Base-by-base conservation (phyloP, 2,888 invertebrate species). In the Barypeithes pellucidus region DNA sequence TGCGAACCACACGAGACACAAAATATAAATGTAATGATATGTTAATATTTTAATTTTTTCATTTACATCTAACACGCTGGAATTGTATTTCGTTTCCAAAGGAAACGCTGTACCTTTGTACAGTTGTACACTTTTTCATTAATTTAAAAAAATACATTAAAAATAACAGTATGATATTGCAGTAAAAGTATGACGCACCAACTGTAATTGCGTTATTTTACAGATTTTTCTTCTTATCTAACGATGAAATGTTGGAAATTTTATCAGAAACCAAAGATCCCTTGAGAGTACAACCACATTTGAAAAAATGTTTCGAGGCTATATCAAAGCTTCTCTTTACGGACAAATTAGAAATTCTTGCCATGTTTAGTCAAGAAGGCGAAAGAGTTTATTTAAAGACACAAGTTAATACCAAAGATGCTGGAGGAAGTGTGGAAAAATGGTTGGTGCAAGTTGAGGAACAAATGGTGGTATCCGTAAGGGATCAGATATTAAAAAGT, bases 161-260 rank as follows among this genome's bases (percentile, higher is more conserved):
- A n/a, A n/a, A n/a, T n/a, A n/a, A n/a, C n/a, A n/a, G n/a, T n/a
- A n/a, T n/a, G n/a, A n/a, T n/a, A n/a, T n/a, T n/a, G n/a, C n/a
- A n/a, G n/a, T n/a, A n/a, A n/a, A n/a, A n/a, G n/a, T n/a, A n/a
- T n/a, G n/a, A n/a, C n/a, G 8, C 8, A 2, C 14, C 14, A n/a
- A n/a, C 14, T n/a, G n/a, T 43, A 43, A n/a, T n/a, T n/a, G n/a
- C n/a, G n/a, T 24, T 62, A 20, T 36, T 45, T 24, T 47, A 11
- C 45, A 89, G 96, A 84, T 95, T 96, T 84, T 96, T 96, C 88
- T 96, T 96, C 83, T 87, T 97, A 72, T 96, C 96, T 5, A 96
- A 96, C 84, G 95, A 95, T 81, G 96, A 96, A 86, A 92, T 96
- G 90, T 87, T 97, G 79, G 95, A 96, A 86, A 95, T 97, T 79